Evolutionary conservation across 1,140 invertebrate species (phyloP).

Genomic region (Trichonephila clavipes): DNA sequence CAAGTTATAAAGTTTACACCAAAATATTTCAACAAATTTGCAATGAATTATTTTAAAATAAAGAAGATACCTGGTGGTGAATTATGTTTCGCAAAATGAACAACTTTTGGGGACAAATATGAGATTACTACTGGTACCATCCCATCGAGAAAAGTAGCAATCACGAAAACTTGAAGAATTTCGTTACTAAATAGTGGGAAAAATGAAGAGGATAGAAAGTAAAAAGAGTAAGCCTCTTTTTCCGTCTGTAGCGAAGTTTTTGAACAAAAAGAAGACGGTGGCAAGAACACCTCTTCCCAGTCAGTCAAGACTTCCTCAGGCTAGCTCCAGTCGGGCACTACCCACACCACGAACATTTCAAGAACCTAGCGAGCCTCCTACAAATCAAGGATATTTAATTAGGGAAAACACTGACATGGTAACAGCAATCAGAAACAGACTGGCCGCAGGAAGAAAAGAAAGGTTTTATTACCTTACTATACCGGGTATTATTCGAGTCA

Average conservation of each 20-base stretch:
- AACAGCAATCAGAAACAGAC: neutral
- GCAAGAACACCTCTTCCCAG: neutral
- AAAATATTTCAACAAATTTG: no score
- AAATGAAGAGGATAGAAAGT: no score
- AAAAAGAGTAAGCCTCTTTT: neutral
- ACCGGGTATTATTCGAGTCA: slow-evolving; percentile 21
- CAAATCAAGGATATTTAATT: neutral
- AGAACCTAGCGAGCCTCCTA: neutral
- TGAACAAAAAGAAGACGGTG: neutral
- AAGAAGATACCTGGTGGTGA: no score
- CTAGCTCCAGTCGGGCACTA: neutral
- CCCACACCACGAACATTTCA: neutral
- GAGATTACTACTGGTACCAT: no score
- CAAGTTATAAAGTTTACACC: no score
- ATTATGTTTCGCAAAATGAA: no score
- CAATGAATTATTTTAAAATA: no score
- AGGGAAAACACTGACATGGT: neutral
- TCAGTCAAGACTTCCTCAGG: neutral
- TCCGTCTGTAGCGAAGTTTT: neutral
- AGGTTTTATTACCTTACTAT: slow-evolving; percentile 17
- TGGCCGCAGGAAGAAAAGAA: slow-evolving; percentile 12
- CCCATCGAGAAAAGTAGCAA: no score
- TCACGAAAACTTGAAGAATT: no score
- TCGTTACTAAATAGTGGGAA: no score
- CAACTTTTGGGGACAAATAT: no score